phyloP scores from a whole-genome alignment of 2,113 vertebrate species.

The Coreoperca whiteheadi region DNA sequence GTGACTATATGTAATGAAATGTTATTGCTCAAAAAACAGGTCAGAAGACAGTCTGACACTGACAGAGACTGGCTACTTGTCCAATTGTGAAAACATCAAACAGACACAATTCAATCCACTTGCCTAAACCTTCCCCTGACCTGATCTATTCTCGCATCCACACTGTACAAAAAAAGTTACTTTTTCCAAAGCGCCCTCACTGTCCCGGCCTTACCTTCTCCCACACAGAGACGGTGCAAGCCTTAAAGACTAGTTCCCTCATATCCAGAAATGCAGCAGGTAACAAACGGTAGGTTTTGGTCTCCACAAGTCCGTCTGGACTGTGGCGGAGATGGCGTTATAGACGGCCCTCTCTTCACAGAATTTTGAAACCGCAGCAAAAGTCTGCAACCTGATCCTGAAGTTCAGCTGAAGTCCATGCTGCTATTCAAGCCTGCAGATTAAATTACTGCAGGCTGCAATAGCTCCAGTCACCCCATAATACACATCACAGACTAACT shows the following conservation, averaged over 20 bases:
- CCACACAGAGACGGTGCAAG: conserved; percentile 83
- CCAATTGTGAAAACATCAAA: conserved; percentile 25
- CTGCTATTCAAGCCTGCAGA: conserved; percentile 73
- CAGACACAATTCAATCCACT: conserved; percentile 12
- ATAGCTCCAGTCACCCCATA: conserved; percentile 55
- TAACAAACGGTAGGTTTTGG: background rate
- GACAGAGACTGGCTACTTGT: background rate
- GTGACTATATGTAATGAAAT: background rate
- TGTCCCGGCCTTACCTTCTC: conserved; percentile 82
- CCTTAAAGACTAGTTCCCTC: conserved; percentile 84
- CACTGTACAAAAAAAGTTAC: background rate
- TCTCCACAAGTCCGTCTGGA: conserved; percentile 36
- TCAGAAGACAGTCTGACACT: background rate
- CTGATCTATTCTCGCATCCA: conserved; percentile 6
- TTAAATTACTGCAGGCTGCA: conserved; percentile 72
- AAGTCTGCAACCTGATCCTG: conserved; percentile 76
- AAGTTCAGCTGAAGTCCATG: conserved; percentile 66
- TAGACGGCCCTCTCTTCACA: conserved; percentile 24
- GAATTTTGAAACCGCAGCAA: conserved; percentile 47
- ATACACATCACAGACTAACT: conserved; percentile 46
- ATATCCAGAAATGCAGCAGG: conserved; percentile 68
- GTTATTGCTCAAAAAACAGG: background rate
- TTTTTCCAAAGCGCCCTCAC: background rate
- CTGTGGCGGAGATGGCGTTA: conserved; percentile 4
- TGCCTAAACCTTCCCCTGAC: background rate